Evolutionary conservation across 2,113 vertebrate species (phyloP).

Genomic region (Brienomyrus brachyistius): DNA sequence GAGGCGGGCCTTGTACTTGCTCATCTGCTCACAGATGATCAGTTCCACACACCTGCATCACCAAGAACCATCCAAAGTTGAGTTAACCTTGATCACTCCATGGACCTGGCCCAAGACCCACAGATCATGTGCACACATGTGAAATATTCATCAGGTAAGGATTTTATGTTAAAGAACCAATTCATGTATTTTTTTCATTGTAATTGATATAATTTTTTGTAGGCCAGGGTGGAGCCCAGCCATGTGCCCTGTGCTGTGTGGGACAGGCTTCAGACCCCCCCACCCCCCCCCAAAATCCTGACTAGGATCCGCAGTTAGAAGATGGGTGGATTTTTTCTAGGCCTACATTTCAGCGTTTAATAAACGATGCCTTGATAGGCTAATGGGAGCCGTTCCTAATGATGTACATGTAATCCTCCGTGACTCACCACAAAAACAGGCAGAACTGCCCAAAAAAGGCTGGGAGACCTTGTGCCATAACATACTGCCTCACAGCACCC

Average conservation of each 20-base stretch:
- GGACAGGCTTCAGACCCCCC: background rate
- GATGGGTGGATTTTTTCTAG: background rate
- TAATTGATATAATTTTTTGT: background rate
- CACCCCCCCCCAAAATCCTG: background rate
- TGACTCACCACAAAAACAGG: background rate
- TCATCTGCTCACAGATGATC: slow-evolving; percentile 93
- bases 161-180: background rate
- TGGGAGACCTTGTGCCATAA: background rate
- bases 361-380: background rate
- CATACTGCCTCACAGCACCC: background rate
- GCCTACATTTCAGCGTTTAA: background rate
- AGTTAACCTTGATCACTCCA: background rate
- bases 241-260: background rate
- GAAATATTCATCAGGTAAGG: background rate
- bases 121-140: background rate
- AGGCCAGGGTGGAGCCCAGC: background rate
- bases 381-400: background rate
- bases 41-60: slow-evolving; percentile 81
- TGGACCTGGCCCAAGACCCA: background rate
- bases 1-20: slow-evolving; percentile 87
- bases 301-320: background rate
- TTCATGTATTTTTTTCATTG: background rate
- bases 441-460: background rate
- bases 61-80: background rate
- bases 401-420: background rate